Evolutionary conservation across 2,113 vertebrate species (phyloP).

Genomic region (Acrocephalus arundinaceus): DNA sequence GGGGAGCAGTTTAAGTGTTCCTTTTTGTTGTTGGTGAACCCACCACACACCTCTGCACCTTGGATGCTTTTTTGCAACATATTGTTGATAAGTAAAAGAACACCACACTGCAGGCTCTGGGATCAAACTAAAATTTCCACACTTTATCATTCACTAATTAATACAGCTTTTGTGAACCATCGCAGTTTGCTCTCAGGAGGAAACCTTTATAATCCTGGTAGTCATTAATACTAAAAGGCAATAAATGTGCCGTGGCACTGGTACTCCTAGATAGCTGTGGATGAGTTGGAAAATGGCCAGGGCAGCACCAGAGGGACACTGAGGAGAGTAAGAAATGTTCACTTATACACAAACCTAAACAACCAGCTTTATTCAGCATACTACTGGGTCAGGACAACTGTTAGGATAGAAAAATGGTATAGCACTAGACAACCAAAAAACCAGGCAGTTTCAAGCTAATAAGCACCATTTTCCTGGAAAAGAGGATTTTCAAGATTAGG

Average conservation of each 20-base stretch:
- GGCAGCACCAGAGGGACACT: not conserved
- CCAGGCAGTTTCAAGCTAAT: not conserved
- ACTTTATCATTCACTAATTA: constrained; percentile 24
- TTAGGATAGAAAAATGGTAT: rapidly evolving
- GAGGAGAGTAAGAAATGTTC: not conserved
- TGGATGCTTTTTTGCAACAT: not conserved
- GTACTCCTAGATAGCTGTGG: not conserved
- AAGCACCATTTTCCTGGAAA: not conserved
- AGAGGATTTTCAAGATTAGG: not conserved
- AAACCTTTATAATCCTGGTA: not conserved
- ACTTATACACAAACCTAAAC: not conserved
- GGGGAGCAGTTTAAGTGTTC: rapidly evolving
- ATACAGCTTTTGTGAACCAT: constrained; percentile 7
- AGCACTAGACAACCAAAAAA: not conserved
- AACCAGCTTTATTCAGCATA: not conserved
- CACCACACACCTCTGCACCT: not conserved
- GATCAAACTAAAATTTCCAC: not conserved
- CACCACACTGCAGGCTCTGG: not conserved
- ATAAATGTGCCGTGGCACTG: not conserved
- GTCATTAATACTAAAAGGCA: constrained; percentile 44
- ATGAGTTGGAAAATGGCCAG: constrained; percentile 3
- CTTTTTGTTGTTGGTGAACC: not conserved
- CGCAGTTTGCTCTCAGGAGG: not conserved
- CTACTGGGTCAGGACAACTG: not conserved
- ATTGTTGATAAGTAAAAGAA: not conserved